phyloP scores from a whole-genome alignment of 1,140 invertebrate genomes.

The Drosophila virilis region DNA sequence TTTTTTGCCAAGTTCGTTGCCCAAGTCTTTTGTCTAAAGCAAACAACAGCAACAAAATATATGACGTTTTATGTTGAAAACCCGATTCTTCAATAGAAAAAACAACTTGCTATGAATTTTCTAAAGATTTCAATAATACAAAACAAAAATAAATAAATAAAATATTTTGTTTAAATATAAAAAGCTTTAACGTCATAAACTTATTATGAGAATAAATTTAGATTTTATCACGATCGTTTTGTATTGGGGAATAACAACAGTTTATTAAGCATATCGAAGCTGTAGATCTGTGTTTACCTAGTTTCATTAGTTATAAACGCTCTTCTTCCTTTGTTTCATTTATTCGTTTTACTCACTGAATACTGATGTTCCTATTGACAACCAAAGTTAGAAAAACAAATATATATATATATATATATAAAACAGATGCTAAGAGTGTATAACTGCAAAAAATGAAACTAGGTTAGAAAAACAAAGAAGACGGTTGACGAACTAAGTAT shows the following conservation, averaged over 20 bases:
- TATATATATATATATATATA: too few relatives aligned
- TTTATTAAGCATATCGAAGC: slow-evolving; percentile 11
- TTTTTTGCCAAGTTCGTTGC: slow-evolving; percentile 54
- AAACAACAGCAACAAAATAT: slow-evolving; percentile 23
- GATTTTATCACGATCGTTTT: slow-evolving; percentile 62
- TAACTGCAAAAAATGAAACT: background rate
- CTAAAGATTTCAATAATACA: slow-evolving; percentile 40
- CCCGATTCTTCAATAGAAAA: slow-evolving; percentile 32
- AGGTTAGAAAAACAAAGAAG: too few relatives aligned
- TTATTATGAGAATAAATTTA: slow-evolving; percentile 69
- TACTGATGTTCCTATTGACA: slow-evolving; percentile 30
- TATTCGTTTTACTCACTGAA: slow-evolving; percentile 21
- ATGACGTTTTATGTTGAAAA: slow-evolving; percentile 51
- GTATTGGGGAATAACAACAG: slow-evolving; percentile 43
- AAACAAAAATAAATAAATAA: slow-evolving; percentile 9
- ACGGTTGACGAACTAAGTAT: too few relatives aligned
- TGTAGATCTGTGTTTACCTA: slow-evolving; percentile 21
- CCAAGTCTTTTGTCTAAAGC: slow-evolving; percentile 61
- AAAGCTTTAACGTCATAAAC: slow-evolving; percentile 29
- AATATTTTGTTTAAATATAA: slow-evolving; percentile 48
- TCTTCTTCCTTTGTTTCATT: slow-evolving; percentile 29
- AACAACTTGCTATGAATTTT: slow-evolving; percentile 54
- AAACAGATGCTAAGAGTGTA: slow-evolving; percentile 11
- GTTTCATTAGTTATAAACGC: slow-evolving; percentile 45
- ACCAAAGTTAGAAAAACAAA: background rate